A percentile compares a stretch with the other conserved stretches of the same genome.
Conservation (phyloP, 2,888 invertebrate genomes). For the Lampropteryx suffumata region DNA sequence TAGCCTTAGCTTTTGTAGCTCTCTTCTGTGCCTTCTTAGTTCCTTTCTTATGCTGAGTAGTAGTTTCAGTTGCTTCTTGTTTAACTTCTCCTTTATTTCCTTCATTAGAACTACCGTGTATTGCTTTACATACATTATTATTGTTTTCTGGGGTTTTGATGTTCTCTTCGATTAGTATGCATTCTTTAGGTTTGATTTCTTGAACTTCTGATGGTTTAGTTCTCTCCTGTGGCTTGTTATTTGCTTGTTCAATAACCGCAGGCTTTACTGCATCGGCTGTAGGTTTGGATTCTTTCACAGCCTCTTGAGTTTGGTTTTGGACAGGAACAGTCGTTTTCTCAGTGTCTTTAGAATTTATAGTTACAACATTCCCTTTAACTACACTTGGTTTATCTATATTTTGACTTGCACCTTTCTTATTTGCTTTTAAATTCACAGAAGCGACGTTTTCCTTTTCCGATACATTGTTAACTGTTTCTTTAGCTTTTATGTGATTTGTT, state of each 20-base stretch:
- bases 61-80: not conserved
- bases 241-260: not conserved
- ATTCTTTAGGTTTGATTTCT: not conserved
- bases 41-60: not conserved
- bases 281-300: not conserved
- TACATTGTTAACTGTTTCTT: not conserved
- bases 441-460: conserved; percentile 1
- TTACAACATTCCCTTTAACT: not conserved
- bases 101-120: not conserved
- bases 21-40: conserved; percentile 14
- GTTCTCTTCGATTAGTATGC: not conserved
- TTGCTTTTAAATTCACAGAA: not conserved
- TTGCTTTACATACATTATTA: not conserved
- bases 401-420: not conserved
- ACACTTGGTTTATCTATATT: not conserved
- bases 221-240: not conserved
- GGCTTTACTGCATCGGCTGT: not conserved
- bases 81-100: not conserved
- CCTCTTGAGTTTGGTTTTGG: not conserved
- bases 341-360: not conserved
- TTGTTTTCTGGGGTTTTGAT: not conserved
- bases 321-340: not conserved
- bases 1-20: conserved; percentile 4
- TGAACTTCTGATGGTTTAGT: not conserved
- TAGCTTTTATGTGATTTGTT: not conserved